Base-by-base conservation (phyloP, 2,797 vertebrate species). In the Micromesistius poutassou region DNA sequence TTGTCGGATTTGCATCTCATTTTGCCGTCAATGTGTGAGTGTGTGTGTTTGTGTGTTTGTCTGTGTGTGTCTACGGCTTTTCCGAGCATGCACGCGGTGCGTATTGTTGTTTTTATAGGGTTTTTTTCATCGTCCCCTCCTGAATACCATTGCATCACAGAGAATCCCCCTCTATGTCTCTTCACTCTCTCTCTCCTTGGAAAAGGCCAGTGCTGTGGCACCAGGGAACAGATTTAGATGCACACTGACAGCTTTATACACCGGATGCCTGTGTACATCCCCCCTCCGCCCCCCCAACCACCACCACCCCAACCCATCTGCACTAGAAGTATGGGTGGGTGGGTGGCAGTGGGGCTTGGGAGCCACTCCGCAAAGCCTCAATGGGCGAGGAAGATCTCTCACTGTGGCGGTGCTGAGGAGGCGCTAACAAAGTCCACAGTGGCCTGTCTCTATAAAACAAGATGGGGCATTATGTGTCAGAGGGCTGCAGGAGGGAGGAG, bases 191-290 rank as follows among this genome's bases (percentile, higher is more conserved):
- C 81, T 76, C 80, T 82, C 75, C 93, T 91, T 84, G 89, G 89
- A 86, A 87, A 68, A 93, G 92, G 92, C 90, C 91, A 83, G 92
- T 93, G 89, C 94, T 94, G 93, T 93, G 96, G 95, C 90, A 96
- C 96, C 93, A 96, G 93, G 93, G 95, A 96, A 96, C 95, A 96
- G 96, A 97, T 97, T 97, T 97, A 97, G 95, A 98, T 97, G 93
- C 93, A 93, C 93, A 73, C 93, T 98, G 96, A 98, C 96, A 97
- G 94, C 96, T 98, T 96, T 96, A 96, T 97, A 96, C 92, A 94
- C 94, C 93, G 91, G 91, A 94, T 92, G 92, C 93, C 93, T 93
- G 92, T 92, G 94, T 94, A 90, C 88, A 88, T 87, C 90, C 93
- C 19, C 22, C 3, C 42, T 19, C 22, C 19, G 8, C 6, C 22